Conservation (phyloP, 2,888 invertebrate genomes). For the Atherix ibis region DNA sequence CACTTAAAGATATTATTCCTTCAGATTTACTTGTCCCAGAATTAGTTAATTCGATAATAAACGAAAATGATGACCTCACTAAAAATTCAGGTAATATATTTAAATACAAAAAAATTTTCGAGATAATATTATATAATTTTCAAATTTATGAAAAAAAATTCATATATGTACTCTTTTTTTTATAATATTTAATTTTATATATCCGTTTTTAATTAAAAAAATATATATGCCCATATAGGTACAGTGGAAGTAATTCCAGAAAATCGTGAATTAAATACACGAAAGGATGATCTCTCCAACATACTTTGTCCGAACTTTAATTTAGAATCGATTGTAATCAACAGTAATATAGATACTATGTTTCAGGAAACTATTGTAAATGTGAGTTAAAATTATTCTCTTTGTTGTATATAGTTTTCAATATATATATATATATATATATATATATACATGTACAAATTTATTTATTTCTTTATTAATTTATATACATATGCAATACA, state of each 20-base stretch:
- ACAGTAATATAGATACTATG: conserved; percentile 80
- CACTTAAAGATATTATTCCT: conserved; percentile 48
- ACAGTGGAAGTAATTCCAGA: too few species aligned
- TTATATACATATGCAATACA: too few species aligned
- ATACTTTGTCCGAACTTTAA: conserved; percentile 54
- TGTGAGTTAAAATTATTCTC: too few species aligned
- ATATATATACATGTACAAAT: too few species aligned
- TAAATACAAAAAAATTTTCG: neutral
- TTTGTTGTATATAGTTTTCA: too few species aligned
- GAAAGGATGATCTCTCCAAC: conserved; percentile 53
- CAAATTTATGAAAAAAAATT: conserved; percentile 20
- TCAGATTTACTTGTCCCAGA: conserved; percentile 49
- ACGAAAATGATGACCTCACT: conserved; percentile 36
- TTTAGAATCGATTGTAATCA: conserved; percentile 68
- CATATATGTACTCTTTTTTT: too few species aligned
- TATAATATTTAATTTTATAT: conserved; percentile 19
- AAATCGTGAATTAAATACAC: too few species aligned
- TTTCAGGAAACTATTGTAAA: conserved; percentile 58
- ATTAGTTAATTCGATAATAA: conserved; percentile 51
- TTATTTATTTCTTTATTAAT: too few species aligned
- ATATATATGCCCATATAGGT: too few species aligned
- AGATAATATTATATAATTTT: conserved; percentile 9
- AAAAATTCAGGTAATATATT: conserved; percentile 8
- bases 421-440: too few species aligned
- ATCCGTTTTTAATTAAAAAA: too few species aligned